Base-by-base conservation (phyloP, 2,888 invertebrate genomes). In the Stomorhina lunata region DNA sequence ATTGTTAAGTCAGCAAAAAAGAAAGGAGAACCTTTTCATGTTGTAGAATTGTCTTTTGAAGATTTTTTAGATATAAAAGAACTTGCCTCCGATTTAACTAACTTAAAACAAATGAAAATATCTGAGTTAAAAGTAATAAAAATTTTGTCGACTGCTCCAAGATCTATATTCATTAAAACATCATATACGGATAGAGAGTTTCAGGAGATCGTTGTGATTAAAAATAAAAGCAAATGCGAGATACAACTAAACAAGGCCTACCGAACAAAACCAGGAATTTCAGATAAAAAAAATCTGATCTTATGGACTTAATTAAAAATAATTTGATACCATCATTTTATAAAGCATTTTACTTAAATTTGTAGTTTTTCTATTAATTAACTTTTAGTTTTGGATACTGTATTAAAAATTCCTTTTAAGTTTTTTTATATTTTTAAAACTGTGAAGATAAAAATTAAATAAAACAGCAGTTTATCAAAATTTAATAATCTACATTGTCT, bases 41-140 rank as follows among this genome's bases (percentile, higher is more conserved):
- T 53, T 3, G 27, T n/a, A 3, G 53, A 53, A 25, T n/a, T 53
- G 20, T 53, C 12, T 12, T 53, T 20, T 53, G n/a, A 29, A n/a
- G 4, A 53, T 53, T 53, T 53, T 34, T 10, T 12, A 34, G 34
- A 59, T 37, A 59, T 37, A 59, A 40, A 59, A 59, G 37, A 40
- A 59, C 59, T 59, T 59, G 59, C 59, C 59, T 59, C 59, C 59
- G 37, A 59, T 25, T 59, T 59, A 37, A 59, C 59, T 22, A 59
- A 59, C 37, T 59, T 59, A 37, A 59, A 59, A 59, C 59, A 59
- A 59, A 59, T 59, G n/a, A 45, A 32, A 32, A 32, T 32, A 32
- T 32, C 32, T 32, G 32, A 43, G 43, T 43, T 43, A 43, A 43
- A 43, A n/a, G 43, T n/a, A 43, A 43, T 43, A 43, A 32, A 32